phyloP scores from a whole-genome alignment of 2,888 invertebrate species.

The Platycheirus rosarum region DNA sequence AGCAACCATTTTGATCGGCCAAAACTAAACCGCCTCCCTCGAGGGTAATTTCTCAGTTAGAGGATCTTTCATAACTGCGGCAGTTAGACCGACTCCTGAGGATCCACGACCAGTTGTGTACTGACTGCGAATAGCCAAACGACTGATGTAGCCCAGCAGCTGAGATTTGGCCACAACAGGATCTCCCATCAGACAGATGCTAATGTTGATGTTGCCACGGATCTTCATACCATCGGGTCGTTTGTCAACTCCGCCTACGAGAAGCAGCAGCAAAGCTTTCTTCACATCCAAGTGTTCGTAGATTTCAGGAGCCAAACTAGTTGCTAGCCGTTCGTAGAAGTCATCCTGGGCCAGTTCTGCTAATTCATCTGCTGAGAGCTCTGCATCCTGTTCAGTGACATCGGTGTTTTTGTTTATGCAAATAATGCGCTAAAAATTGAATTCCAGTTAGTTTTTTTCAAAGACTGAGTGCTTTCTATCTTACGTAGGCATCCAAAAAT shows the following conservation, averaged over 20 bases:
- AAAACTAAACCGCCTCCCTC: slow-evolving; percentile 98
- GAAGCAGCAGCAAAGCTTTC: too few relatives aligned
- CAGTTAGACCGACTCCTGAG: too few relatives aligned
- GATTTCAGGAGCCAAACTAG: slow-evolving; percentile 98
- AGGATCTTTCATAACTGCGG: too few relatives aligned
- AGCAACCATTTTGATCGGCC: slow-evolving; percentile 97
- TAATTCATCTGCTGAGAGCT: slow-evolving; percentile 92
- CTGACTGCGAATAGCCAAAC: slow-evolving; percentile 95
- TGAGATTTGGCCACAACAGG: slow-evolving; percentile 99
- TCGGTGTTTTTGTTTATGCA: slow-evolving; percentile 95
- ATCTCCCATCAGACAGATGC: slow-evolving; percentile 99
- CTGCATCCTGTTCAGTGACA: slow-evolving; percentile 87
- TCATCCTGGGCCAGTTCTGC: slow-evolving; percentile 91
- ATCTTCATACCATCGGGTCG: too few relatives aligned
- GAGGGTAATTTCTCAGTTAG: slow-evolving; percentile 97
- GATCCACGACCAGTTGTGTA: too few relatives aligned
- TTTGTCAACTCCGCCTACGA: too few relatives aligned
- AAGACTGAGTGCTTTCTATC: slow-evolving; percentile 77
- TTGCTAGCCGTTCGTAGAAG: slow-evolving; percentile 95
- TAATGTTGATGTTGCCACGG: too few relatives aligned
- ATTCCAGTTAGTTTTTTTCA: neutral
- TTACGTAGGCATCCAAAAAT: slow-evolving; percentile 97
- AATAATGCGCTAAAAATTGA: slow-evolving; percentile 79
- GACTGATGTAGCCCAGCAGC: slow-evolving; percentile 96
- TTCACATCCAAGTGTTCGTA: slow-evolving; percentile 96